Evolutionary conservation across 2,888 invertebrate species (phyloP), one percentile per base, ranked within the genome.

Genomic region (Thymelicus lineola): DNA sequence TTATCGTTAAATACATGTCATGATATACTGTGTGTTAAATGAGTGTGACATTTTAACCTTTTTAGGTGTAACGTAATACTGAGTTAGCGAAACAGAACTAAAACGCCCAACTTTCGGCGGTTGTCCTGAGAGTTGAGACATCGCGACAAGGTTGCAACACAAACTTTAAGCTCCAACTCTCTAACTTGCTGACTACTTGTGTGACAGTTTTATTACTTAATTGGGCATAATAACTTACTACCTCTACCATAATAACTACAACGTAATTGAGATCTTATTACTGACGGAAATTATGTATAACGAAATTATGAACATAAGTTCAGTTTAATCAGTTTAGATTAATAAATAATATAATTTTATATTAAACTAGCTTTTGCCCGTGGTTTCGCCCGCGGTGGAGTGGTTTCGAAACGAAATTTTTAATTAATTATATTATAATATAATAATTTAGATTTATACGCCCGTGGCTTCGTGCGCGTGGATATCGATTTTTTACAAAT

Each of bases 171-270:
- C 17, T 12, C 28, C 50, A n/a, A 60, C 60, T 66, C 66, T 36
- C 17, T 35, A 42, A 66, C 38, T 66, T 66, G 38, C 14, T 15
- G 48, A 66, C 59, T 66, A 66, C 36, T 60, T 59, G 60, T 28
- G 59, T 50, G 59, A 60, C 66, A 53, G 50, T 59, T 60, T 60
- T 66, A 66, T 66, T 66, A 28, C 59, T 66, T 48, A 66, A 59
- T 66, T 59, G 59, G 38, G 50, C 66, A 60, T 35, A 46, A 58
- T 58, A 50, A 59, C 38, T n/a, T 28, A 28, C 28, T 28, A 28
- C 28, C 5, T 28, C 28, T 28, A 28, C 3, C 28, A 28, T 66
- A 66, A 58, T 58, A 50, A 59, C 38, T 15, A 14, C 38, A 42
- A 28, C 28, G 12, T 64, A 55, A 55, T 55, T 55, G 64, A 20